Evolutionary conservation across 2,797 vertebrate species (phyloP), one percentile per base, ranked within the genome.

Genomic region (Syncerus caffer): DNA sequence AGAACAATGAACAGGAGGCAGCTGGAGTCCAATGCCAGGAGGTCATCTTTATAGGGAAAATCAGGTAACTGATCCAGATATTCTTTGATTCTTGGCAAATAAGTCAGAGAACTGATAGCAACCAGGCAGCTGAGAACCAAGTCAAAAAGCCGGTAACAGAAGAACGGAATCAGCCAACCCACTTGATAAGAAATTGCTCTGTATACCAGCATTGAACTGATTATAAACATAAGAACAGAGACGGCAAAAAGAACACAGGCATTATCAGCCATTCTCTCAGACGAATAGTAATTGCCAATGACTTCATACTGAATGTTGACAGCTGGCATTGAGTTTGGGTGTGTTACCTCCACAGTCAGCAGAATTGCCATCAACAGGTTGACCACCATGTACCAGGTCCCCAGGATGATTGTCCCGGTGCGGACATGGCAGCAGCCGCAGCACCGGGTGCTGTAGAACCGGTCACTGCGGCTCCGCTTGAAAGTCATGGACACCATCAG

Each of bases 131-230:
- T 99, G 97, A 99, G 99, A 95, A 99, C 99, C 76, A 99, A 99
- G 98, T 99, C 99, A 99, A 99, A 99, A 93, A 99, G 99, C 98
- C 99, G 99, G 98, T 99, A 99, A 99, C 99, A 99, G 99, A 99
- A 99, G 98, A 99, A 99, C 0, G 99, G 99, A 95, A 99, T 99
- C 98, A 99, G 99, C 99, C 99, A 99, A 42, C 99, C 99, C 21
- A 99, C 99, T 74, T 99, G 99, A 94, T 99, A 99, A 97, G 99
- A 99, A 76, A 99, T 99, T 42, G 99, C 99, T 96, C 99, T 99
- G 0, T 99, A 99, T 58, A 99, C 99, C 99, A 99, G 99, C 99
- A 99, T 99, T 92, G 99, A 99, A 98, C 99, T 99, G 99, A 99
- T 99, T n/a, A 99, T 99, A 99, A 99, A 99, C 99, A 99, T 99